Base-by-base conservation (phyloP, 2,113 vertebrate genomes). In the Chamaea fasciata region DNA sequence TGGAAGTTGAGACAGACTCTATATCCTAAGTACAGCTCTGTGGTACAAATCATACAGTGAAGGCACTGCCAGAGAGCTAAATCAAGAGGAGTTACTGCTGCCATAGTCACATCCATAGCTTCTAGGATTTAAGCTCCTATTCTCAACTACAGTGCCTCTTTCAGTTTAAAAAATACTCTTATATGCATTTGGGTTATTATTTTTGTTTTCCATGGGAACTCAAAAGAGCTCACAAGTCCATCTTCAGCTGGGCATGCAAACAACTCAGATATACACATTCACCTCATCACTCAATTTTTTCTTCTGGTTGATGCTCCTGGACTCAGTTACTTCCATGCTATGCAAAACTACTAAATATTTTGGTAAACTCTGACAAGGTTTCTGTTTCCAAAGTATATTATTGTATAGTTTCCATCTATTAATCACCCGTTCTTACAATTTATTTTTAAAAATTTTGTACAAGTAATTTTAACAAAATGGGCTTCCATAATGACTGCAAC, bases 61-160 rank as follows among this genome's bases (percentile, higher is more conserved):
- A 80, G 49, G 20, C 42, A 77, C 20, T 37, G 21, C 15, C 67
- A 76, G 59, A 49, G 18, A 69, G 24, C 46, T 62, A 31, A 87
- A 68, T 46, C 31, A 53, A 71, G 46, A 62, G 78, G 35, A 83
- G 37, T 17, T 76, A 76, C 50, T 31, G 19, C 74, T 39, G 44
- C 27, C 44, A 30, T 11, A 49, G 16, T 22, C 44, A 80, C 49
- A 76, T 7, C 44, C 27, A 60, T 2, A 56, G 12, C 24, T 64
- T 65, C 4, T 4, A 75, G 35, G 27, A 73, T 35, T 59, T 82
- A 47, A 79, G 73, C 37, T 80, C 35, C 39, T 30, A 42, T 14
- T 37, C 24, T 67, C 0, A 0, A 52, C 39, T 55, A 33, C 3
- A 56, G 27, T 4, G 50, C 22, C 57, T 15, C n/a, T 31, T 91